A percentile compares a stretch with the other conserved stretches of the same genome.
phyloP scores from a whole-genome alignment of 1,140 invertebrate genomes.

The Magallana ariakensis region DNA sequence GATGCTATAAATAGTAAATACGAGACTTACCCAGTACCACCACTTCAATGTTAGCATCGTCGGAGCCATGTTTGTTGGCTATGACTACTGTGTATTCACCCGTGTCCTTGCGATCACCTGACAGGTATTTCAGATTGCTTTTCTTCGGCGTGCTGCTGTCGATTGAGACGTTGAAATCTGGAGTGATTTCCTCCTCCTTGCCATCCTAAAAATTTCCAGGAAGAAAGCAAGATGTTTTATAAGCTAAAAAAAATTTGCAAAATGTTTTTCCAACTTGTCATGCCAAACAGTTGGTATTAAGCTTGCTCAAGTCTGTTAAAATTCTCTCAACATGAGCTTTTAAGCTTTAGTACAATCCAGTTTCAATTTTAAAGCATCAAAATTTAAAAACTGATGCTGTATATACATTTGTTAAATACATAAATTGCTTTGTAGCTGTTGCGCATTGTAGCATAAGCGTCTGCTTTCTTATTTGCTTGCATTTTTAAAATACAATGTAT shows the following conservation, averaged over 20 bases:
- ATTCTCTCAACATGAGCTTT: constrained; percentile 1
- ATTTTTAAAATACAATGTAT: neutral
- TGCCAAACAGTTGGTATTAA: neutral
- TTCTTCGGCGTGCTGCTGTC: constrained; percentile 63
- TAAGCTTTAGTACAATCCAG: neutral
- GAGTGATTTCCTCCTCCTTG: constrained; percentile 58
- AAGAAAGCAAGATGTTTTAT: no score
- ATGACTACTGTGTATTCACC: constrained; percentile 96
- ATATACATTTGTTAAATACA: no score
- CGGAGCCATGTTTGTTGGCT: constrained; percentile 97
- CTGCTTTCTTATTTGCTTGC: neutral
- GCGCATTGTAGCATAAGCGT: neutral
- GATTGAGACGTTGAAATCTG: constrained; percentile 62
- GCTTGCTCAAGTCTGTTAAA: neutral
- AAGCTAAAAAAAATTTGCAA: neutral
- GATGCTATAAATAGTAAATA: no score
- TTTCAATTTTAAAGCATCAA: neutral
- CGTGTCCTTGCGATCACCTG: constrained; percentile 94
- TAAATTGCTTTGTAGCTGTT: neutral
- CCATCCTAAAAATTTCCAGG: constrained; percentile 62
- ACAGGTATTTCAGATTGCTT: constrained; percentile 89
- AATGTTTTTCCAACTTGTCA: neutral
- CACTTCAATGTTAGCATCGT: constrained; percentile 95
- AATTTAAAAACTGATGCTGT: neutral
- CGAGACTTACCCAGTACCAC: constrained; percentile 89